Percentiles rank a stretch among this genome's conserved stretches.
phyloP scores from a whole-genome alignment of 1,140 invertebrate genomes.

The Neuroterus valhalla region DNA sequence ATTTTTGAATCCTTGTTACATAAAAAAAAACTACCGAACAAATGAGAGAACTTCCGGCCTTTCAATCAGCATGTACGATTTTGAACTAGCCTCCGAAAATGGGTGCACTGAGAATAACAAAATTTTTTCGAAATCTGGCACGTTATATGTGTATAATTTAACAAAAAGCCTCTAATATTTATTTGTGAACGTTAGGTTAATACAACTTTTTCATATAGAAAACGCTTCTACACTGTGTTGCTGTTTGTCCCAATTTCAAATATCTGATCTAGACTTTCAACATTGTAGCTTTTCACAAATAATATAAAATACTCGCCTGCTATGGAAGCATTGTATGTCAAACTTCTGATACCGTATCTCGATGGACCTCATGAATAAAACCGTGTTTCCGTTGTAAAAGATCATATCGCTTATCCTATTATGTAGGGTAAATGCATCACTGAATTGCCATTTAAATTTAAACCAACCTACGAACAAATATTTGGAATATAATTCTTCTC shows the following conservation, averaged over 20 bases:
- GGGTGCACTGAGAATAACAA: too few relatives aligned
- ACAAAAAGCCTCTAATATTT: too few relatives aligned
- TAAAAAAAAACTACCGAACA: too few relatives aligned
- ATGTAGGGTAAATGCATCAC: slow-evolving; percentile 27
- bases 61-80: too few relatives aligned
- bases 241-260: not conserved
- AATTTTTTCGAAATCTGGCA: too few relatives aligned
- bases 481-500: too few relatives aligned
- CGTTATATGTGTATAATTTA: too few relatives aligned
- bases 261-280: slow-evolving; percentile 9
- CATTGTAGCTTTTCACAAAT: slow-evolving; percentile 9
- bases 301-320: slow-evolving; percentile 21
- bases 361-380: slow-evolving; percentile 27
- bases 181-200: not conserved
- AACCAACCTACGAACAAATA: not conserved
- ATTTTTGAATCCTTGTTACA: too few relatives aligned
- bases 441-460: slow-evolving; percentile 29
- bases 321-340: slow-evolving; percentile 27
- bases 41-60: too few relatives aligned
- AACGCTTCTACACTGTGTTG: not conserved
- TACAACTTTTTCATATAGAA: not conserved
- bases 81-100: too few relatives aligned
- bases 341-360: slow-evolving; percentile 27
- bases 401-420: slow-evolving; percentile 26
- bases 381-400: slow-evolving; percentile 28